phyloP scores from a whole-genome alignment of 2,113 vertebrate species.

The Mormyrus iriodes region DNA sequence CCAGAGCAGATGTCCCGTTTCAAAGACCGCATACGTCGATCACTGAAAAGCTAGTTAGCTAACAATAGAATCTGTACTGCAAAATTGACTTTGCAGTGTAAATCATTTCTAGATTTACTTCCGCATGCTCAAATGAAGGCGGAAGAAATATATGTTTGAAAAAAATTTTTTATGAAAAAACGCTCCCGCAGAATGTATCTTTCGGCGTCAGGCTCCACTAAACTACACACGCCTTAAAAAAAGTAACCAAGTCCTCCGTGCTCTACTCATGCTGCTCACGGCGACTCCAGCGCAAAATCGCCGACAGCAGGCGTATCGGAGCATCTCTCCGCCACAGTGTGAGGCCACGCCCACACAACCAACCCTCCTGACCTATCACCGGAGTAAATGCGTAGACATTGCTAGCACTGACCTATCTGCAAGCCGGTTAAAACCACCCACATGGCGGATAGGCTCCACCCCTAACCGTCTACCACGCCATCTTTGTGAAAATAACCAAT shows the following conservation, averaged over 20 bases:
- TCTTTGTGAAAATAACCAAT: constrained; percentile 30
- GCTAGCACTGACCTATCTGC: constrained; percentile 37
- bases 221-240: background rate
- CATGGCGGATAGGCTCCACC: constrained; percentile 46
- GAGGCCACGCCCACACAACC: constrained; percentile 39
- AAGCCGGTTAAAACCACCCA: constrained; percentile 37
- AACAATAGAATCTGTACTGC: constrained; percentile 16
- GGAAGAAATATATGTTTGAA: background rate
- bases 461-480: constrained; percentile 24
- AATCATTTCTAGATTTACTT: background rate
- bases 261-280: constrained; percentile 17
- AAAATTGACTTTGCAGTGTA: background rate
- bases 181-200: background rate
- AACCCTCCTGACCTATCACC: constrained; percentile 50
- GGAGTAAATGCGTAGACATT: background rate
- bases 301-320: background rate
- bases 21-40: constrained; percentile 8
- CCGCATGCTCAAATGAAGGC: background rate
- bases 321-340: constrained; percentile 22
- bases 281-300: constrained; percentile 44
- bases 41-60: background rate
- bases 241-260: background rate
- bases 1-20: constrained; percentile 13
- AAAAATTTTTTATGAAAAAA: background rate
- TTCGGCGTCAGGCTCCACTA: background rate